Conservation (phyloP, 2,113 vertebrate genomes). For the Crotophaga sulcirostris region DNA sequence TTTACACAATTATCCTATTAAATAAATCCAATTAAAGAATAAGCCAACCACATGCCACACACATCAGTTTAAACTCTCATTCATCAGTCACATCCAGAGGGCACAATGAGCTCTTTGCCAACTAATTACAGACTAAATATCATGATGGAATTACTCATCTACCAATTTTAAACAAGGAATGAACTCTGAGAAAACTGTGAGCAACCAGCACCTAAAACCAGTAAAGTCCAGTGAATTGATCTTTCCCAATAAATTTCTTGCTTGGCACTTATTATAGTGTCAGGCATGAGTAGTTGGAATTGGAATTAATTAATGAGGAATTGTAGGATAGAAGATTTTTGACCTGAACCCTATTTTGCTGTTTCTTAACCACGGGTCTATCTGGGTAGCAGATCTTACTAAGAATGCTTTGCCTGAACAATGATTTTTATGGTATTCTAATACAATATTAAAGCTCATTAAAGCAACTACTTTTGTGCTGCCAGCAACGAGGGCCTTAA, state of each 20-base stretch:
- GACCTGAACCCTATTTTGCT: background rate
- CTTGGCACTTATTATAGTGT: background rate
- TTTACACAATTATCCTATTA: background rate
- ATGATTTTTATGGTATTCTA: slow-evolving; percentile 25
- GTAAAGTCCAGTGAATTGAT: background rate
- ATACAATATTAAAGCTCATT: slow-evolving; percentile 47
- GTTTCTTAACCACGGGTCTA: background rate
- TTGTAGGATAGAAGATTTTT: background rate
- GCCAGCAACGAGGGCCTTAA: slow-evolving; percentile 21
- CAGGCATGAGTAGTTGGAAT: background rate
- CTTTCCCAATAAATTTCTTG: background rate
- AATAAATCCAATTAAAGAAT: background rate
- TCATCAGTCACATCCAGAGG: background rate
- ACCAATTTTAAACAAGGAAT: background rate
- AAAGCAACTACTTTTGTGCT: slow-evolving; percentile 3
- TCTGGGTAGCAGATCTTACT: background rate
- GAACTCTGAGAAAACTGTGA: background rate
- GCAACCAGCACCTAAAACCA: background rate
- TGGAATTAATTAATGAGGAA: background rate
- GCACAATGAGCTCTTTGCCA: background rate
- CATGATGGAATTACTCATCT: background rate
- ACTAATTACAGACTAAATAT: slow-evolving; percentile 6
- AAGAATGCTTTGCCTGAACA: background rate
- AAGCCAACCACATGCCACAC: background rate
- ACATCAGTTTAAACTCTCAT: slow-evolving; percentile 5